Base-by-base conservation (phyloP, 2,113 vertebrate species). In the Mixornis gularis region DNA sequence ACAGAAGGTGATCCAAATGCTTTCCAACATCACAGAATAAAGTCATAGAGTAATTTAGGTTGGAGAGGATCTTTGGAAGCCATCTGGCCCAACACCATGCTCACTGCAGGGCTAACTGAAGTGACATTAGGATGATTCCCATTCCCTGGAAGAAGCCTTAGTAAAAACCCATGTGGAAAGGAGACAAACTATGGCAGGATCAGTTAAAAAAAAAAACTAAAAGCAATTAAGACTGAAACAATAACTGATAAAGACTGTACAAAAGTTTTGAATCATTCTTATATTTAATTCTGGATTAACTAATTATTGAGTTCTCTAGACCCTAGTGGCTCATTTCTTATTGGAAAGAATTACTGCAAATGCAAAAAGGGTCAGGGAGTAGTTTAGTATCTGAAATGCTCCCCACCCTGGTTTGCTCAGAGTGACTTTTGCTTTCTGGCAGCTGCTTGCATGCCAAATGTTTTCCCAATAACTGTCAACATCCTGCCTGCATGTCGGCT, bases 391-490 rank as follows among this genome's bases (percentile, higher is more conserved):
- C 68, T 6, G 82, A 85, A 78, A 93, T 68, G 81, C 68, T 95
- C 72, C 71, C 88, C 66, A 93, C 89, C 91, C 90, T 84, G 72
- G 60, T 89, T 81, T 95, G 91, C 85, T 93, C 80, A 69, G 74
- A 92, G 81, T 77, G 84, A 96, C 79, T 97, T 94, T 83, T 48
- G 55, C 88, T 95, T 94, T 97, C 74, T 80, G 69, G 90, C 97
- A 97, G 97, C 95, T 97, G 94, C 92, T 89, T 87, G 73, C 80
- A 64, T 24, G 65, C 91, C 83, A 70, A 95, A 96, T 48, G 93
- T 93, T 96, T 97, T 94, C 94, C 81, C 72, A 88, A 63, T 93
- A 94, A 55, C 90, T 96, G 95, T 96, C 96, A 96, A 81, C 52
- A 48, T 96, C 95, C 89, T 84, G 87, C 89, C 79, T 55, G 60